phyloP scores from a whole-genome alignment of 2,888 invertebrate genomes.

The Argynnis bischoffii region DNA sequence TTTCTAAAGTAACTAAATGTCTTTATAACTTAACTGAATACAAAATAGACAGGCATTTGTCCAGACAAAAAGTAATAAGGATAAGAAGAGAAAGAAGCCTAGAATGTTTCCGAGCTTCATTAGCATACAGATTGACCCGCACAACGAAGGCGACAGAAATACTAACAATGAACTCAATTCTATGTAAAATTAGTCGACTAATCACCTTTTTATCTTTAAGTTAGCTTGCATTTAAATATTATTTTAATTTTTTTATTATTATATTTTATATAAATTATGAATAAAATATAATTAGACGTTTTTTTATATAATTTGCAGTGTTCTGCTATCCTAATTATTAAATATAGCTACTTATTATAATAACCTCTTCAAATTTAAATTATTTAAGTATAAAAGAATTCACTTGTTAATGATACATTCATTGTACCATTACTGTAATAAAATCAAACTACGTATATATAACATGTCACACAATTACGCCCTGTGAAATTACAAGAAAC shows the following conservation, averaged over 20 bases:
- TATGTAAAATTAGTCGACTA: conserved; percentile 40
- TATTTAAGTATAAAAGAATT: no score
- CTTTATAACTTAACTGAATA: conserved; percentile 17
- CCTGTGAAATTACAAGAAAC: background rate
- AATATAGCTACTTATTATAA: no score
- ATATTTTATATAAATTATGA: background rate
- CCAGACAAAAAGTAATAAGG: conserved; percentile 49
- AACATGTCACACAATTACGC: background rate
- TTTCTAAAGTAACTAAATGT: conserved; percentile 22
- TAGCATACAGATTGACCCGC: conserved; percentile 74
- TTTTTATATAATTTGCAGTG: no score
- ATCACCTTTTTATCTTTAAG: conserved; percentile 21
- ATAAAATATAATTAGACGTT: no score
- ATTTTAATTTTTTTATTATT: background rate
- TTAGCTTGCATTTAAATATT: background rate
- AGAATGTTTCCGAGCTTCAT: conserved; percentile 54
- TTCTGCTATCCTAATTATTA: no score
- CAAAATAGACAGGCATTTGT: conserved; percentile 39
- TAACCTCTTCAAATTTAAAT: no score
- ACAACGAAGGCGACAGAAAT: conserved; percentile 53
- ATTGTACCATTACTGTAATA: background rate
- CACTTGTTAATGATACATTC: no score
- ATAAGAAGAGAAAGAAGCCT: conserved; percentile 44
- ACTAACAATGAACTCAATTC: conserved; percentile 58
- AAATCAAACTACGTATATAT: conserved; percentile 1